Percentiles rank a stretch among this genome's conserved stretches.
phyloP scores from a whole-genome alignment of 2,888 invertebrate species.

The Rotaria magnacalcarata region DNA sequence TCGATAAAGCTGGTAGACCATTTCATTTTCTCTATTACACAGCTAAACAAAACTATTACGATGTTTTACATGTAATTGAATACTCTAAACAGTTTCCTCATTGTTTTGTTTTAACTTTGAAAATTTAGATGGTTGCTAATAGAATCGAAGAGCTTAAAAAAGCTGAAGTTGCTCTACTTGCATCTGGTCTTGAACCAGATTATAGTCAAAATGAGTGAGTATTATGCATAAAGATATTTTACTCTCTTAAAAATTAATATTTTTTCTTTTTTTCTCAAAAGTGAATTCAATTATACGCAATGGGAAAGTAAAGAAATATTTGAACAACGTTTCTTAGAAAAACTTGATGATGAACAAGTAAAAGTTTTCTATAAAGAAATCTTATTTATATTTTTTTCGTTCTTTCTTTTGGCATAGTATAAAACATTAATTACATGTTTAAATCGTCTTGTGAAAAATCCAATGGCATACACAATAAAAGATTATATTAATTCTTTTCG shows the following conservation, averaged over 20 bases:
- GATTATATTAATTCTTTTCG: conserved; percentile 67
- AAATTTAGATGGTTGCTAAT: neutral
- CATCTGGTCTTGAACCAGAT: conserved; percentile 3
- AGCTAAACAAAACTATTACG: conserved; percentile 76
- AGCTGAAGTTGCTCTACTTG: neutral
- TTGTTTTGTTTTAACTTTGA: too few relatives aligned
- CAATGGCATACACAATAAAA: conserved; percentile 69
- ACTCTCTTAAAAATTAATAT: too few relatives aligned
- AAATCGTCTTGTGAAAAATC: conserved; percentile 69
- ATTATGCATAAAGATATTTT: neutral
- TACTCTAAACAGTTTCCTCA: neutral
- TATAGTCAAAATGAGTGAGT: neutral
- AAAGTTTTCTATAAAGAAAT: neutral
- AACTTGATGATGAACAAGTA: conserved; percentile 18
- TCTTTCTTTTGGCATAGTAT: conserved; percentile 61
- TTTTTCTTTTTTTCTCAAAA: neutral
- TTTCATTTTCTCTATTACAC: conserved; percentile 87
- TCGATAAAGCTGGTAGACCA: conserved; percentile 83
- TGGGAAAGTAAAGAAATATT: neutral
- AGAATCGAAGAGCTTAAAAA: neutral
- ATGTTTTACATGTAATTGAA: conserved; percentile 52
- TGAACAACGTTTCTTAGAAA: conserved; percentile 4
- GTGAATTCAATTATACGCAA: conserved; percentile 19
- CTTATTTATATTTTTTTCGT: neutral
- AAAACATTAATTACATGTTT: conserved; percentile 70